Percentiles rank a stretch among this genome's conserved stretches.
phyloP scores from a whole-genome alignment of 2,113 vertebrate species.

The Mustelus asterias region DNA sequence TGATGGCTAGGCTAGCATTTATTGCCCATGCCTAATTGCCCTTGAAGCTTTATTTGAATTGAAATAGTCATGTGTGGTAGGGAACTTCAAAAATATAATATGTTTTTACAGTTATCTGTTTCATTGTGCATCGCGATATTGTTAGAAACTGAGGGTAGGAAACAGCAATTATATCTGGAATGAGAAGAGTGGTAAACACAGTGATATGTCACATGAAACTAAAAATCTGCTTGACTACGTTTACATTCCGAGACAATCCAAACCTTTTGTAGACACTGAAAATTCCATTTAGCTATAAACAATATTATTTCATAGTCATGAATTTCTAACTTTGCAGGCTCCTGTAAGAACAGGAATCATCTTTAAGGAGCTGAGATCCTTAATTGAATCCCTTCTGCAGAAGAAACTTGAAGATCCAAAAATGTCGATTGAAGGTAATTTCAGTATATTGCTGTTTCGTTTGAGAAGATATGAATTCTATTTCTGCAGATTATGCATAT shows the following conservation, averaged over 20 bases:
- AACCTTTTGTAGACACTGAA: neutral
- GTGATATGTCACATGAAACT: neutral
- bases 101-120: no score
- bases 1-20: no score
- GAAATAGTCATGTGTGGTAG: no score
- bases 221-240: neutral
- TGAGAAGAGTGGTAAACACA: no score
- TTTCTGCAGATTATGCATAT: neutral
- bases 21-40: no score
- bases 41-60: no score
- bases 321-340: conserved; percentile 59
- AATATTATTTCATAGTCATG: neutral
- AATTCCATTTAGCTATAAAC: neutral
- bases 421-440: conserved; percentile 86
- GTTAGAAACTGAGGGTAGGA: no score
- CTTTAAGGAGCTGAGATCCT: conserved; percentile 87
- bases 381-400: conserved; percentile 84
- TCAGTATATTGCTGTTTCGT: neutral
- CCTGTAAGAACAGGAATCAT: conserved; percentile 95
- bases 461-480: neutral
- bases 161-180: no score
- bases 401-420: conserved; percentile 90
- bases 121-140: no score
- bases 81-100: no score
- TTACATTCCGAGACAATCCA: neutral